Evolutionary conservation across 2,797 vertebrate species (phyloP), one percentile per base, ranked within the genome.

Genomic region (Chrysocyon brachyurus): DNA sequence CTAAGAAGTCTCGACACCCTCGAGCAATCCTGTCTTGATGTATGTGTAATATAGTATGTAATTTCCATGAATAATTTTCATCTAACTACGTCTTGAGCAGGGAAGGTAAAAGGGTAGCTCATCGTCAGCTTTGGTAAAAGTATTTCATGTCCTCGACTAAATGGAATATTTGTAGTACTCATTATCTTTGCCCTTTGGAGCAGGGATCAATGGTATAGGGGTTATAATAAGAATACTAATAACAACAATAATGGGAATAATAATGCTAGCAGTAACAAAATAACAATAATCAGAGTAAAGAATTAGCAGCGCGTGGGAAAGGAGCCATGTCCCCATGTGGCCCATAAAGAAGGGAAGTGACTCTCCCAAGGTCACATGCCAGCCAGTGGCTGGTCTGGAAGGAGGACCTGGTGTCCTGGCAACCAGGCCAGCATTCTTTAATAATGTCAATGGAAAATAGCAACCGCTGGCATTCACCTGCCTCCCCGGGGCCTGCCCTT

Each of bases 61-160:
- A 87, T 68, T 54, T 52, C 75, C 56, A 77, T 19, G 2, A 40
- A 36, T 33, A n/a, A 49, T 90, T 17, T 61, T 66, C 73, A 17
- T 79, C 7, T 21, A n/a, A 28, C 46, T 12, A 11, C 6, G n/a
- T 64, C 70, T 96, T 17, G 54, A 9, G 36, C 61, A 66, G 24
- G 3, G n/a, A 33, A 61, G 79, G 75, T 14, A 24, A 33, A 52
- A 40, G 26, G 52, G 14, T 31, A 12, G 3, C 2, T 5, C n/a
- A 0, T 3, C 2, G 15, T 28, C 19, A 4, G 22, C 85, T 82
- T 24, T 12, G 11, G 15, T 36, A 0, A 10, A 16, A 33, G 12
- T 2, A n/a, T 33, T 91, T 82, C 28, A 11, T 3, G 17, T 72
- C 33, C 78, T 94, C 91, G 16, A 1, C 56, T n/a, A n/a, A 57